These are phyloP conservation scores for Botrylloides violaceus DNA, from an alignment of 23 tunicate species.

Conservation along the genomic window DNA sequence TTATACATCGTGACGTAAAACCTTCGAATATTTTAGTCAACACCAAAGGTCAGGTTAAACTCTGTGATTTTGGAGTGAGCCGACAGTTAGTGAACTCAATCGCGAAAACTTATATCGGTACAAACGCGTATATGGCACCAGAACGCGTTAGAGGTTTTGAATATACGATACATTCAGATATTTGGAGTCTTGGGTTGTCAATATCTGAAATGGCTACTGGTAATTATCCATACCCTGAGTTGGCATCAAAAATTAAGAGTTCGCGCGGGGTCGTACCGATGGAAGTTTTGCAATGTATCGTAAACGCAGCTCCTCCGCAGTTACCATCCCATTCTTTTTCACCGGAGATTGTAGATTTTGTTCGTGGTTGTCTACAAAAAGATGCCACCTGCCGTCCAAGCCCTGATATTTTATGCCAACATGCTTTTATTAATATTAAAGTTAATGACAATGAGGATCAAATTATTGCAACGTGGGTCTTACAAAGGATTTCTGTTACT, in stretches of 20 bases:
- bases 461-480: conserved; percentile 16
- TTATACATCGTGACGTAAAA: conserved; percentile 90
- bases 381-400: conserved; percentile 50
- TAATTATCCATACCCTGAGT: conserved; percentile 74
- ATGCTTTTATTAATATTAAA: conserved; percentile 34
- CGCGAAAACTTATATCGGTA: conserved; percentile 85
- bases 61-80: conserved; percentile 94
- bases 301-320: conserved; percentile 71
- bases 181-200: conserved; percentile 89
- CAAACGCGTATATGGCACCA: conserved; percentile 97
- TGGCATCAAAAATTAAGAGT: conserved; percentile 60
- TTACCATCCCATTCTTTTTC: conserved; percentile 32
- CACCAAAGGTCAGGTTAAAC: conserved; percentile 64
- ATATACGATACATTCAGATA: conserved; percentile 81
- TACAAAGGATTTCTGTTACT: neutral
- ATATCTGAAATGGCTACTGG: conserved; percentile 79
- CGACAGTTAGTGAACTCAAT: conserved; percentile 79
- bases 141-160: conserved; percentile 74
- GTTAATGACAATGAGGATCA: conserved; percentile 13
- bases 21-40: conserved; percentile 89
- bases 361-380: conserved; percentile 69
- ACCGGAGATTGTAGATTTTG: conserved; percentile 44
- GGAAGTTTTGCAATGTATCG: conserved; percentile 93
- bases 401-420: conserved; percentile 60
- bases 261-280: conserved; percentile 84